Conservation (phyloP, 2,888 invertebrate genomes). For the Sinopyrophorus schimmeli region DNA sequence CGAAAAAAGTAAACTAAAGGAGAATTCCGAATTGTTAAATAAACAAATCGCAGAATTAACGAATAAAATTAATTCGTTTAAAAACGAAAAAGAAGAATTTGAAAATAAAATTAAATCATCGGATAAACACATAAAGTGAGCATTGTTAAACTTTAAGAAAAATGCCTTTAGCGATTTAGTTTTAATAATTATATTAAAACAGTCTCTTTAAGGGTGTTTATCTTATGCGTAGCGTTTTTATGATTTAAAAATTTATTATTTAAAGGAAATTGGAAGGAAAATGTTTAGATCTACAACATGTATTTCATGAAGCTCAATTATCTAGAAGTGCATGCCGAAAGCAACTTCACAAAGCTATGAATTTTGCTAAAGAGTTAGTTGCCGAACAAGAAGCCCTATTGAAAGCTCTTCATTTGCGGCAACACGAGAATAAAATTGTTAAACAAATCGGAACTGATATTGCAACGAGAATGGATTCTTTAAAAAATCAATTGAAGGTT, state of each 20-base stretch:
- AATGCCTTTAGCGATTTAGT: background rate
- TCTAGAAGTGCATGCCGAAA: conserved; percentile 59
- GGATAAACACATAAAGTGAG: conserved; percentile 57
- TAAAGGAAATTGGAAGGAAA: conserved; percentile 56
- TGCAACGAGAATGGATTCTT: conserved; percentile 56
- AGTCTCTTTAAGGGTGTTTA: too few species aligned
- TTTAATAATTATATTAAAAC: background rate
- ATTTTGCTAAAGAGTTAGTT: conserved; percentile 59
- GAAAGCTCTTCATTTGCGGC: conserved; percentile 50
- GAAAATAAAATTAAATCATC: conserved; percentile 60
- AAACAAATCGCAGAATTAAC: conserved; percentile 56
- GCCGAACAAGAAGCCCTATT: conserved; percentile 59
- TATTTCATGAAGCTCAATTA: conserved; percentile 55
- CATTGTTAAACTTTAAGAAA: conserved; percentile 4
- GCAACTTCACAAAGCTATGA: conserved; percentile 59
- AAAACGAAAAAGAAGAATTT: conserved; percentile 56
- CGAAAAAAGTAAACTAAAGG: conserved; percentile 65
- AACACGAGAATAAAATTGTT: conserved; percentile 52
- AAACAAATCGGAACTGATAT: conserved; percentile 57
- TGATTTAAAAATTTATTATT: background rate
- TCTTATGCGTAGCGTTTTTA: background rate
- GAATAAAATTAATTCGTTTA: conserved; percentile 55
- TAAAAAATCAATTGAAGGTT: conserved; percentile 59
- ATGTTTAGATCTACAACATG: conserved; percentile 55
- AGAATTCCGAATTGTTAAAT: conserved; percentile 58